These are phyloP conservation scores for Diplosoma virens DNA, from an alignment of 23 tunicate genomes.

Conservation along the genomic window DNA sequence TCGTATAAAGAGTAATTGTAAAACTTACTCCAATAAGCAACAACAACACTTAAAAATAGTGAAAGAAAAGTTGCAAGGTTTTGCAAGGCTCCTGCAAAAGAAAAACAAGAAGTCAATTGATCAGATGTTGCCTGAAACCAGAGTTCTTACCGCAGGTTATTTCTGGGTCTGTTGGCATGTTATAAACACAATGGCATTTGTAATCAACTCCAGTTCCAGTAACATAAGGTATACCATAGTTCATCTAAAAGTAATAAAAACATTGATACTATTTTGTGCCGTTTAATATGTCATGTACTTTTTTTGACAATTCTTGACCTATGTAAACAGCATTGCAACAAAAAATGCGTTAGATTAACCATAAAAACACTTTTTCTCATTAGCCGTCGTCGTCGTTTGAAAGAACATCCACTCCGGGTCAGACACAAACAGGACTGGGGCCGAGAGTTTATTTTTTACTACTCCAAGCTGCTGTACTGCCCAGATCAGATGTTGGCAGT, in stretches of 20 bases:
- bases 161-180: constrained; percentile 15
- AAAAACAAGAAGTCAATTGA: neutral
- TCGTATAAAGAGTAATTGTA: too few relatives aligned
- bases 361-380: too few relatives aligned
- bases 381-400: too few relatives aligned
- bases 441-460: too few relatives aligned
- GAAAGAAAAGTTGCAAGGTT: constrained; percentile 4
- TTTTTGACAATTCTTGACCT: too few relatives aligned
- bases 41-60: neutral
- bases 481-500: too few relatives aligned
- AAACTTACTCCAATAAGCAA: constrained; percentile 21
- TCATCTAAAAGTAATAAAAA: constrained; percentile 2
- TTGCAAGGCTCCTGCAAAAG: constrained; percentile 13
- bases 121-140: neutral
- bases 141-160: constrained; percentile 54
- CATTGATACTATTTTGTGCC: neutral
- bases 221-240: constrained; percentile 48
- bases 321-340: too few relatives aligned
- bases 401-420: too few relatives aligned
- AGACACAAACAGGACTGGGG: too few relatives aligned
- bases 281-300: too few relatives aligned
- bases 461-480: too few relatives aligned
- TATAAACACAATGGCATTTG: constrained; percentile 62
- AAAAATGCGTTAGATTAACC: too few relatives aligned
- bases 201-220: constrained; percentile 81